Base-by-base conservation (phyloP, 2,113 vertebrate species). In the Xiphias gladius region DNA sequence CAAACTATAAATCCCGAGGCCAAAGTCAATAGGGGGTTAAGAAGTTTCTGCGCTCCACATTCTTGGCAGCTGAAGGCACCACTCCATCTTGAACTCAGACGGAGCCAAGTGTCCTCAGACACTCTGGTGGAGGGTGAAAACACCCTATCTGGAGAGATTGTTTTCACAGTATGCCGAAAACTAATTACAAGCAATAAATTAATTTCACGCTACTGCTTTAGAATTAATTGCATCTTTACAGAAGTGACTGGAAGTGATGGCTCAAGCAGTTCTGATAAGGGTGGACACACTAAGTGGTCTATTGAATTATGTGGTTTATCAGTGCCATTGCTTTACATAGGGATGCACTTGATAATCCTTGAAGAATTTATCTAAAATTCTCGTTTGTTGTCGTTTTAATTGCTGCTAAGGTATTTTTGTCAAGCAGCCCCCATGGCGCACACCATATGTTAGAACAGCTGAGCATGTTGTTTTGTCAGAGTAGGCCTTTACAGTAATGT, bases 171-270 rank as follows among this genome's bases (percentile, higher is more conserved):
- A 87, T 88, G 92, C 85, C 76, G 83, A 91, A 93, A 95, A 92
- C 89, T 94, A 93, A 94, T 95, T 94, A 93, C 90, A 86, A 93
- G 93, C 87, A 92, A 92, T 93, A 94, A 88, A 95, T 95, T 93
- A 92, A 94, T 94, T 95, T 95, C 93, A 94, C 92, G 90, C 92
- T 88, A 61, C 85, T 89, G 93, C 93, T 90, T 94, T 93, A 75
- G 92, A 94, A 93, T 92, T 93, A 95, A 94, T 94, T 94, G 92
- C 91, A 90, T 92, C 91, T 93, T 86, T 73, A 85, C 73, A 91
- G 81, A 91, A 91, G 86, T 86, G 87, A 87, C 73, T 91, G 83
- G 80, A 85, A 86, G 87, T 89, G 90, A 93, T 89, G 90, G 91
- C 89, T 93, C 85, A 85, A 92, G 89, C 88, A 13, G 84, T 67